Conservation (phyloP, 2,888 invertebrate species). For the Gortyna flavago region DNA sequence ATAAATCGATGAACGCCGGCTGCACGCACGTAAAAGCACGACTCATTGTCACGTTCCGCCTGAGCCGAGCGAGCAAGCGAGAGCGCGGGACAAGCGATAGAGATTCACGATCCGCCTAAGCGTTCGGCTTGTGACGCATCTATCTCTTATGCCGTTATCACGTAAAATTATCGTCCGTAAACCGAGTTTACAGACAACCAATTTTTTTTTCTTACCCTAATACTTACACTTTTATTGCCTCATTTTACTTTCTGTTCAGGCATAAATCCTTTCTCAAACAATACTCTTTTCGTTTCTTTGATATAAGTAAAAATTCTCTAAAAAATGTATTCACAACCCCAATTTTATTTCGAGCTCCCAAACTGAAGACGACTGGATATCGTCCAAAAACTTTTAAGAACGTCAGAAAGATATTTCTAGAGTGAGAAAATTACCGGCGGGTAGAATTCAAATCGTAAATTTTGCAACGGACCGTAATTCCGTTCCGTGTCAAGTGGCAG, state of each 20-base stretch:
- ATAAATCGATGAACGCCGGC: no score
- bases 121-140: no score
- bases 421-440: slow-evolving; percentile 43
- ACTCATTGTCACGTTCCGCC: no score
- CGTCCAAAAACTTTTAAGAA: slow-evolving; percentile 52
- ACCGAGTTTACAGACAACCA: no score
- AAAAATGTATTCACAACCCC: background rate
- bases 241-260: background rate
- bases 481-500: slow-evolving; percentile 65
- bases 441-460: slow-evolving; percentile 67
- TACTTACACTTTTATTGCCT: background rate
- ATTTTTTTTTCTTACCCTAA: background rate
- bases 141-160: no score
- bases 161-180: no score
- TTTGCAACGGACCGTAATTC: slow-evolving; percentile 59
- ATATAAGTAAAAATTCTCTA: slow-evolving; percentile 5
- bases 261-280: slow-evolving; percentile 2
- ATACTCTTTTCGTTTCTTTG: slow-evolving; percentile 5
- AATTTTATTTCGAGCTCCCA: slow-evolving; percentile 29
- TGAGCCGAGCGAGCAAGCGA: no score
- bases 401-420: slow-evolving; percentile 38
- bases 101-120: no score
- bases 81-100: no score
- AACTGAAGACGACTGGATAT: slow-evolving; percentile 48
- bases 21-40: no score